phyloP scores from a whole-genome alignment of 2,888 invertebrate genomes.

The Drosophila subquinaria region DNA sequence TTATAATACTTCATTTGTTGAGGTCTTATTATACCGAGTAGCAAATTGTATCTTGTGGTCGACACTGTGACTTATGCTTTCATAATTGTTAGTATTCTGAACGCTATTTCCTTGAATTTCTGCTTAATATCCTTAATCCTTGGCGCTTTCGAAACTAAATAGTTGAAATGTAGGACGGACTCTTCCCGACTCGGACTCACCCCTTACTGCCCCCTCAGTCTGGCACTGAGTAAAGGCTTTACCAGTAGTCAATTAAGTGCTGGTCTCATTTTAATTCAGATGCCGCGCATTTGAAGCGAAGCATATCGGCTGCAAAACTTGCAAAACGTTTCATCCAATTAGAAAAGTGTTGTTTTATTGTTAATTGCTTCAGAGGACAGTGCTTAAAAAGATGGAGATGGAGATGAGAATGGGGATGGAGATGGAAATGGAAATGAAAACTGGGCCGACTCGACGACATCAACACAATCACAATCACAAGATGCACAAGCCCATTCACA shows the following conservation, averaged over 20 bases:
- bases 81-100: background rate
- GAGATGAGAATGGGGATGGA: background rate
- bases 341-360: slow-evolving; percentile 81
- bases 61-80: background rate
- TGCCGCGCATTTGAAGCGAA: slow-evolving; percentile 42
- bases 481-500: background rate
- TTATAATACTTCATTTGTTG: no score
- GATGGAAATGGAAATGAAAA: slow-evolving; percentile 19
- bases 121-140: background rate
- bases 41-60: background rate
- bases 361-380: slow-evolving; percentile 67
- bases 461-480: slow-evolving; percentile 4
- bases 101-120: background rate
- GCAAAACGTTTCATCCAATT: slow-evolving; percentile 81
- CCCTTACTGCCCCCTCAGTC: background rate
- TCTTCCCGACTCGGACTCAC: background rate
- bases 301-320: slow-evolving; percentile 73
- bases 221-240: background rate
- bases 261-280: slow-evolving; percentile 48
- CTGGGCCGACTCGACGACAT: slow-evolving; percentile 19
- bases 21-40: no score
- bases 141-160: slow-evolving; percentile 5
- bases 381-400: slow-evolving; percentile 22
- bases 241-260: slow-evolving; percentile 32
- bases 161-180: slow-evolving; percentile 9